phyloP scores from a whole-genome alignment of 2,888 invertebrate species.

The Melanostoma scalare region DNA sequence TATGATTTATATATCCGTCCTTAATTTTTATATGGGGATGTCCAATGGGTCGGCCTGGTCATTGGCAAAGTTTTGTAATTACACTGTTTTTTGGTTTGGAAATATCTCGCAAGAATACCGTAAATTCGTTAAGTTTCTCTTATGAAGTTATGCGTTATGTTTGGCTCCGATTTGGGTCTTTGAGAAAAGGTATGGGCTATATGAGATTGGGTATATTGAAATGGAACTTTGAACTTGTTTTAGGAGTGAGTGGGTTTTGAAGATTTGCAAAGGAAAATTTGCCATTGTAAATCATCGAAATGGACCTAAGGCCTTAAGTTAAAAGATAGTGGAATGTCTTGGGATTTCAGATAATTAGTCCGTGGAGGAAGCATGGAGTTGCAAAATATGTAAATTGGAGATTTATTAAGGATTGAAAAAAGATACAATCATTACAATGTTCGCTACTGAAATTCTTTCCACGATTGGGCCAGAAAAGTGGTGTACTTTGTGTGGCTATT shows the following conservation, averaged over 20 bases:
- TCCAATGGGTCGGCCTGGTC: conserved; percentile 28
- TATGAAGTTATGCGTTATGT: conserved; percentile 38
- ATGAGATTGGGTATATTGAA: conserved; percentile 3
- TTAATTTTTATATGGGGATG: conserved; percentile 63
- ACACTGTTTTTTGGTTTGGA: conserved; percentile 23
- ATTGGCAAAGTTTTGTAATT: conserved; percentile 65
- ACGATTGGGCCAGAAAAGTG: no score
- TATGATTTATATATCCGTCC: conserved; percentile 64
- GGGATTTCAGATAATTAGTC: no score
- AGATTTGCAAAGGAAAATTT: conserved; percentile 22
- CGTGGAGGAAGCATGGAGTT: no score
- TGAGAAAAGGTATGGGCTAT: conserved; percentile 9
- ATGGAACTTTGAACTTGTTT: conserved; percentile 53
- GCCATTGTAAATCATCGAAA: conserved; percentile 21
- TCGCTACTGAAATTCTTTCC: no score
- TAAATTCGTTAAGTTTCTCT: conserved; percentile 20
- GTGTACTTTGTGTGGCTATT: no score
- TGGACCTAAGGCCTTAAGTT: no score
- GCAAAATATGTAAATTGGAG: no score
- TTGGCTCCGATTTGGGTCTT: conserved; percentile 48
- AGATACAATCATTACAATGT: no score
- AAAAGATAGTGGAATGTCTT: no score
- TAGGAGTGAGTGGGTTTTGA: conserved; percentile 2
- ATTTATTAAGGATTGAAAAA: no score
- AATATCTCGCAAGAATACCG: conserved; percentile 15